phyloP scores from a whole-genome alignment of 2,113 vertebrate species.

The Gulo gulo region DNA sequence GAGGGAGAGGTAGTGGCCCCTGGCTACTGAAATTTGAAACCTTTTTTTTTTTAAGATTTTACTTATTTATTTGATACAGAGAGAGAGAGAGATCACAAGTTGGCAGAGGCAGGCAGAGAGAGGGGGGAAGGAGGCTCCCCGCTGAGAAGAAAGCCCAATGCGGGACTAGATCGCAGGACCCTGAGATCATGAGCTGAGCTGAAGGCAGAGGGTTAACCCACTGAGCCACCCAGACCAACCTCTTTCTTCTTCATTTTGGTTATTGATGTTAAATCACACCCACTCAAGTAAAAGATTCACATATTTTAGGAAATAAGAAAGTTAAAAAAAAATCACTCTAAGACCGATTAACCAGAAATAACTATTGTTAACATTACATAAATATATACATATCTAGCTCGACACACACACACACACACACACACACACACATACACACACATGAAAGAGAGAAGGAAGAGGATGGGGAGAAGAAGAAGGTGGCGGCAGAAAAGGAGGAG shows the following conservation, averaged over 20 bases:
- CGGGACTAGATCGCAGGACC: too few species aligned
- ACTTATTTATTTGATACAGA: too few species aligned
- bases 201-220: too few species aligned
- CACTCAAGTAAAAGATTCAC: background rate
- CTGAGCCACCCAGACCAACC: background rate
- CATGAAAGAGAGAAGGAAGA: background rate
- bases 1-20: background rate
- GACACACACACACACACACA: background rate
- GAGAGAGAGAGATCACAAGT: too few species aligned
- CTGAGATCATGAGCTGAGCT: too few species aligned
- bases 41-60: too few species aligned
- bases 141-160: too few species aligned
- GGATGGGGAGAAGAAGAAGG: background rate
- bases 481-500: background rate
- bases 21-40: background rate
- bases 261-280: background rate
- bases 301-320: background rate
- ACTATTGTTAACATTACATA: background rate
- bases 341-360: background rate
- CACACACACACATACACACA: background rate
- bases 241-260: background rate
- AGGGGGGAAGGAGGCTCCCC: too few species aligned
- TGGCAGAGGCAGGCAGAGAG: too few species aligned
- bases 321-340: background rate
- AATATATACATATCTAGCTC: background rate